Conservation (phyloP, 2,888 invertebrate species). For the Ectobius pallidus region DNA sequence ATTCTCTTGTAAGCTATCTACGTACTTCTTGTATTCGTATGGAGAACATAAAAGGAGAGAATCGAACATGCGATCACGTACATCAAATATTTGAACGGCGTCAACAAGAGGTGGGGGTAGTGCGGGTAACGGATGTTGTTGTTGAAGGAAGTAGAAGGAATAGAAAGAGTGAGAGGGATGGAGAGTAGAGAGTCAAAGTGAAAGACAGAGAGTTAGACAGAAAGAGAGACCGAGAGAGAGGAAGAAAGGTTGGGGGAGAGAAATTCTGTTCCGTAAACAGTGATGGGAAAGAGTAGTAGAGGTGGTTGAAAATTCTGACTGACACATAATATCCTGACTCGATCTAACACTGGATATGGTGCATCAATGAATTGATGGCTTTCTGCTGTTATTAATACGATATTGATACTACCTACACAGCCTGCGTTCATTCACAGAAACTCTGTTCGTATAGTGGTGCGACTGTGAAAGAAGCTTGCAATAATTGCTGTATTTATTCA, state of each 20-base stretch:
- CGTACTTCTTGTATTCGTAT: not conserved
- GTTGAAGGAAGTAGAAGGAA: not conserved
- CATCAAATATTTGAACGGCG: constrained; percentile 24
- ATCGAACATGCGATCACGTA: constrained; percentile 23
- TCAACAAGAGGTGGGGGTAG: constrained; percentile 3
- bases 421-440: too few relatives aligned
- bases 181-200: too few relatives aligned
- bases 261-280: not conserved
- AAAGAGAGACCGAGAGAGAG: too few relatives aligned
- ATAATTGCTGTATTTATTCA: too few relatives aligned
- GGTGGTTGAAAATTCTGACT: not conserved
- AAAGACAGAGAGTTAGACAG: too few relatives aligned
- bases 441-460: too few relatives aligned
- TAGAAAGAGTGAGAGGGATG: not conserved
- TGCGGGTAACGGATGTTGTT: too few relatives aligned
- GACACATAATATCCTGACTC: too few relatives aligned
- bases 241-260: not conserved
- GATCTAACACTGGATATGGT: not conserved
- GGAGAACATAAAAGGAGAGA: not conserved
- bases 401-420: constrained; percentile 7
- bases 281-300: not conserved
- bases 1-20: not conserved
- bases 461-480: too few relatives aligned
- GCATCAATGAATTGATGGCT: not conserved
- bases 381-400: not conserved